Base-by-base conservation (phyloP, 2,888 invertebrate species). In the Apantesis nais region DNA sequence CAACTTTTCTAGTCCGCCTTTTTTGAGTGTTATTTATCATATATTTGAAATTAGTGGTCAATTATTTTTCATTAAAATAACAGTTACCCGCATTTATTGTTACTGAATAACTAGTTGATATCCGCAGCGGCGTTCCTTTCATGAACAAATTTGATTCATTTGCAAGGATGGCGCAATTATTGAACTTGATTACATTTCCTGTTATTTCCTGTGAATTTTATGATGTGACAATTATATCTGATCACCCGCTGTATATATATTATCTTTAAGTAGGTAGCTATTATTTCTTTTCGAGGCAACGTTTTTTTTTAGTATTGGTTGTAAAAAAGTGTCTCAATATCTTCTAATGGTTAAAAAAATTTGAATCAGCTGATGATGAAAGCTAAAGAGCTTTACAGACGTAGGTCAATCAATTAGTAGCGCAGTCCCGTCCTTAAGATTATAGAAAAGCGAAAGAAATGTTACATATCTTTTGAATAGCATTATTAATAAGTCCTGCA, bases 1-100 rank as follows among this genome's bases (percentile, higher is more conserved):
- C 29, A 12, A 31, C 31, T 39, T 41, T 60, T 61, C 60, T 65
- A 65, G 65, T 48, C n/a, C 29, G 31, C 37, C 12, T 66, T 70
- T 65, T 66, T 61, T 61, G 61, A 52, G 9, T 39, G 61, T 66
- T 25, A 70, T 66, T 70, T 62, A 66, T 64, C 66, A 37, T 31
- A 19, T 48, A 69, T 62, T 8, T 70, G 37, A 66, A 70, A 52
- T 65, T 64, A 64, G 25, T n/a, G 12, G 12, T 11, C 29, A 66
- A 37, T 60, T 48, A 55, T 61, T 70, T 66, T 31, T 37, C n/a
- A 39, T 34, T 29, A 58, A 64, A 41, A 19, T 65, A 48, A 60
- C 70, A 61, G 70, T 41, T 61, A 29, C 52, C 60, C 14, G 16
- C n/a, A 44, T 52, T 60, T 34, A 66, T 37, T 37, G 34, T 55